phyloP scores from a whole-genome alignment of 2,888 invertebrate species.

The Ornithoptera alexandrae region DNA sequence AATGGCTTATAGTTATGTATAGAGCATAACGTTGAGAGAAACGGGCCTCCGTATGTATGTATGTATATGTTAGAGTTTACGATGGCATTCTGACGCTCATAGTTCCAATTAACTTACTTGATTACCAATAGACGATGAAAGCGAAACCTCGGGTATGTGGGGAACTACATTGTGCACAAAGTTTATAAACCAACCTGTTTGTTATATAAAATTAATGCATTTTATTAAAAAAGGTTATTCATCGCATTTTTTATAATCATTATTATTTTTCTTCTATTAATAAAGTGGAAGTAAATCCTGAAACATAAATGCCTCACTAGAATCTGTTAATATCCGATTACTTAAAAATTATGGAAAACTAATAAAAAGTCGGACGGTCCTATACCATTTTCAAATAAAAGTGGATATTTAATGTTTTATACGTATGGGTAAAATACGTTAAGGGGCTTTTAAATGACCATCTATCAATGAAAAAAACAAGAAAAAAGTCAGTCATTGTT shows the following conservation, averaged over 20 bases:
- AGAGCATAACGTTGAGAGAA: slow-evolving; percentile 72
- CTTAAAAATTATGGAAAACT: not conserved
- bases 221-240: slow-evolving; percentile 5
- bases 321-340: not conserved
- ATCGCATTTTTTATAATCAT: slow-evolving; percentile 10
- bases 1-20: slow-evolving; percentile 77
- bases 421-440: slow-evolving; percentile 25
- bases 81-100: slow-evolving; percentile 56
- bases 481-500: slow-evolving; percentile 38
- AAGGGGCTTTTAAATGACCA: slow-evolving; percentile 33
- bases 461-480: slow-evolving; percentile 33
- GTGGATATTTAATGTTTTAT: slow-evolving; percentile 27
- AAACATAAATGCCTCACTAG: not conserved
- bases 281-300: not conserved
- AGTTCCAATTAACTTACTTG: slow-evolving; percentile 61
- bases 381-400: slow-evolving; percentile 26
- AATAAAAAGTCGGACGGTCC: slow-evolving; percentile 9
- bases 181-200: slow-evolving; percentile 1
- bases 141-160: slow-evolving; percentile 26
- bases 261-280: not conserved
- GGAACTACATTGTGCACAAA: slow-evolving; percentile 13
- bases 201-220: slow-evolving; percentile 6
- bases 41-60: slow-evolving; percentile 68
- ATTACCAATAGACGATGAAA: slow-evolving; percentile 40
- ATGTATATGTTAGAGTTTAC: slow-evolving; percentile 69